These are phyloP conservation scores for Penaeus indicus DNA, from an alignment of 1,140 invertebrate genomes.

Conservation along the genomic window DNA sequence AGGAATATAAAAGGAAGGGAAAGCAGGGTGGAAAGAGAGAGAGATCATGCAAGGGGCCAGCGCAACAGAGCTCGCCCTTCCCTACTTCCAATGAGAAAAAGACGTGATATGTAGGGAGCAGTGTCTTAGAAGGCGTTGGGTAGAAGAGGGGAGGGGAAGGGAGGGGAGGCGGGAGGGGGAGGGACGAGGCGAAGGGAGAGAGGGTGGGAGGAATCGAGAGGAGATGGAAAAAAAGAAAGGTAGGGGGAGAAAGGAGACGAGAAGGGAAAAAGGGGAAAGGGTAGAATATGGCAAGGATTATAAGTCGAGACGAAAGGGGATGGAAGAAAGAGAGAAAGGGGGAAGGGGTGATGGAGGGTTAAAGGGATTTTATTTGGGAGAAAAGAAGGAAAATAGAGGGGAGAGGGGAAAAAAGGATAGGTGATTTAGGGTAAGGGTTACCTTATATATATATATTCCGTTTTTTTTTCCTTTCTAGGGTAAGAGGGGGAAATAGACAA, in stretches of 20 bases:
- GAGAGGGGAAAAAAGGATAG: not conserved
- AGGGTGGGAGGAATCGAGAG: too few relatives aligned
- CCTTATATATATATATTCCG: not conserved
- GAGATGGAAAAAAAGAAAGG: too few relatives aligned
- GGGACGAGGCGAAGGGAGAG: not conserved
- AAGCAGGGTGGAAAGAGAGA: not conserved
- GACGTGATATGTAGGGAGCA: slow-evolving; percentile 59
- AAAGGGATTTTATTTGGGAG: not conserved
- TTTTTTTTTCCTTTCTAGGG: not conserved
- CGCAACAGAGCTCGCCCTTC: slow-evolving; percentile 45
- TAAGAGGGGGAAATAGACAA: slow-evolving; percentile 22
- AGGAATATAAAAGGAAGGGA: not conserved
- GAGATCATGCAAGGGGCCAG: not conserved
- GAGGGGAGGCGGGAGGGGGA: slow-evolving; percentile 10
- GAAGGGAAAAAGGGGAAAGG: slow-evolving; percentile 49
- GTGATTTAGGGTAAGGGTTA: not conserved
- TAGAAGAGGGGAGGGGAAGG: slow-evolving; percentile 35
- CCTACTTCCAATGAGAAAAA: slow-evolving; percentile 58
- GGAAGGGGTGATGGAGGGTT: not conserved
- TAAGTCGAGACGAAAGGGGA: slow-evolving; percentile 26
- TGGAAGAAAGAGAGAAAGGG: not conserved
- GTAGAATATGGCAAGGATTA: too few relatives aligned
- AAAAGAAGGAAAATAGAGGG: not conserved
- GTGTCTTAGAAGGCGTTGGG: not conserved
- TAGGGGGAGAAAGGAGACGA: not conserved